Conservation (phyloP, 1,140 invertebrate species). For the Plectrocnemia conspersa region DNA sequence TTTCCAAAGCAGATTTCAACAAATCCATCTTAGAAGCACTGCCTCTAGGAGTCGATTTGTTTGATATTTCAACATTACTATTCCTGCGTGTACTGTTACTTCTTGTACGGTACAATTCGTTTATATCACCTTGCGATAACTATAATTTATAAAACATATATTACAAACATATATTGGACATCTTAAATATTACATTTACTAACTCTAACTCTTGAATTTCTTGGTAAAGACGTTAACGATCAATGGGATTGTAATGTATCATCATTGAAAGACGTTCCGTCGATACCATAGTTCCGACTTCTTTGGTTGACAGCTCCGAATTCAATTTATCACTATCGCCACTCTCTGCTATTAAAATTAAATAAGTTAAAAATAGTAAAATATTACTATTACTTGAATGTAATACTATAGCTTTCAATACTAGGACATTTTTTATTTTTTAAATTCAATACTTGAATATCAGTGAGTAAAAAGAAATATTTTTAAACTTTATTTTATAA, state of each 20-base stretch:
- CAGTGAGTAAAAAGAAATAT: too few relatives aligned
- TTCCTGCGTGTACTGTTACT: slow-evolving; percentile 53
- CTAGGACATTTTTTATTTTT: too few relatives aligned
- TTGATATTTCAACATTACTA: slow-evolving; percentile 49
- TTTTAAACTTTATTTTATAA: too few relatives aligned
- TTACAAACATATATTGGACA: too few relatives aligned
- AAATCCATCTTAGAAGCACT: slow-evolving; percentile 62
- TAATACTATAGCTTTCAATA: too few relatives aligned
- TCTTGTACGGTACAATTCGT: slow-evolving; percentile 47
- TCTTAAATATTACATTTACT: slow-evolving; percentile 11
- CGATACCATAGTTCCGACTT: slow-evolving; percentile 61
- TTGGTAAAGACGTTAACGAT: slow-evolving; percentile 61
- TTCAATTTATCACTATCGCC: slow-evolving; percentile 58
- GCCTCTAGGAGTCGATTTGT: slow-evolving; percentile 40
- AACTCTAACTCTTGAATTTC: slow-evolving; percentile 54
- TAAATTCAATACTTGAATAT: too few relatives aligned
- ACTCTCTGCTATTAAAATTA: slow-evolving; percentile 42
- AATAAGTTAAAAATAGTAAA: neutral
- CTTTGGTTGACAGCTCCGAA: slow-evolving; percentile 56
- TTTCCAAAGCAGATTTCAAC: slow-evolving; percentile 59
- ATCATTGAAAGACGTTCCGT: slow-evolving; percentile 65
- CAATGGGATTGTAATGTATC: slow-evolving; percentile 67
- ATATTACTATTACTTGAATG: too few relatives aligned
- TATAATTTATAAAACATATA: slow-evolving; percentile 34
- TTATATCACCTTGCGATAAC: slow-evolving; percentile 52